Evolutionary conservation across 2,888 invertebrate species (phyloP), one percentile per base, ranked within the genome.

Genomic region (Proisotoma minuta): DNA sequence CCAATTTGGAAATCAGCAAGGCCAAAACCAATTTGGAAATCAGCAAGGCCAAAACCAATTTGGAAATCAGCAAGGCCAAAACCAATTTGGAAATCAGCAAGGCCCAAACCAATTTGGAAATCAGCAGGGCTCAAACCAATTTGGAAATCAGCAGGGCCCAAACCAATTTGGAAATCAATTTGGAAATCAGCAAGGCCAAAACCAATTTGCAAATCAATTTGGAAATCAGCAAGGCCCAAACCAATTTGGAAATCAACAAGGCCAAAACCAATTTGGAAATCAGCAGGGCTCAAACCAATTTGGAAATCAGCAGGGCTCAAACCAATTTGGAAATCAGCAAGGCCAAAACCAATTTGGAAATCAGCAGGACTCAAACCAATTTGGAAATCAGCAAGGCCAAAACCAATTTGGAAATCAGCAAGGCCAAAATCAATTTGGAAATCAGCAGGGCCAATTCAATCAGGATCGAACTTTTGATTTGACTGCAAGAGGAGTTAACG

Each of bases 241-340:
- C 18, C 47, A 47, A 47, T 47, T 47, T 5, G 47, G 47, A 24
- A 12, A 24, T 22, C 49, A 49, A 49, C 10, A 20, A n/a, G 10
- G n/a, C 3, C 56, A 56, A 56, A 20, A 20, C 15, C 54, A 54
- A 22, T 39, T 54, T 18, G n/a, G 18, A 23, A 10, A 47, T 34
- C 43, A 56, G 43, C 26, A n/a, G 18, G n/a, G n/a, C n/a, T n/a
- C n/a, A n/a, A n/a, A n/a, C n/a, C 56, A 56, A 56, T 43, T 56
- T 10, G 47, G 43, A 23, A 3, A 3, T 5, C 43, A n/a, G 4
- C 15, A 3, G n/a, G 18, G 23, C 12, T 39, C 29, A 47, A n/a
- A 26, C 5, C 57, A 43, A 26, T 47, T 43, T 26, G 12, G 20
- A 56, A 24, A 26, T 57, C 50, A 54, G 27, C 52, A 52, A 40